phyloP scores from a whole-genome alignment of 37 sponge, comb jelly and placozoan species.

The Halichondria panicea region DNA sequence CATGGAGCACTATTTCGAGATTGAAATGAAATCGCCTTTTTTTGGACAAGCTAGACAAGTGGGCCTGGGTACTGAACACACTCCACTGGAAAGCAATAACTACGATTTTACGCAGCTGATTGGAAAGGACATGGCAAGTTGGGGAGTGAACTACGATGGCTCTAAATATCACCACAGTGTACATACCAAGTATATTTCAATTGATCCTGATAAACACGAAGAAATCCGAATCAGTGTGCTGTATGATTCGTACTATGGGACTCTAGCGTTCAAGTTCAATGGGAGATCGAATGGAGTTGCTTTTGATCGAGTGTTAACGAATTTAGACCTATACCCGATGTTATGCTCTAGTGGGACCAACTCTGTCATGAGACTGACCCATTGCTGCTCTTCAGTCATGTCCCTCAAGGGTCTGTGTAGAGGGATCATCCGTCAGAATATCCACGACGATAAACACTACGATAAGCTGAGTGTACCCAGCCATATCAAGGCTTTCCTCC shows the following conservation, averaged over 20 bases:
- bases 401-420: slow-evolving; percentile 62
- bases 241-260: slow-evolving; percentile 55
- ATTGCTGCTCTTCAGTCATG: slow-evolving; percentile 48
- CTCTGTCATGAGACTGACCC: slow-evolving; percentile 46
- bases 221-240: slow-evolving; percentile 47
- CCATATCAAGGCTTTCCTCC: slow-evolving; percentile 46
- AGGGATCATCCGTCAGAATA: slow-evolving; percentile 38
- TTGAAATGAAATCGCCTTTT: slow-evolving; percentile 66
- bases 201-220: slow-evolving; percentile 8
- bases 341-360: slow-evolving; percentile 48
- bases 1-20: slow-evolving; percentile 85
- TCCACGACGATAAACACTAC: slow-evolving; percentile 22
- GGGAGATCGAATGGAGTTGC: slow-evolving; percentile 47
- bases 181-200: slow-evolving; percentile 3
- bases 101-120: slow-evolving; percentile 64
- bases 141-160: slow-evolving; percentile 74
- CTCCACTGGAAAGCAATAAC: slow-evolving; percentile 26
- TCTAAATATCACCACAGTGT: slow-evolving; percentile 40
- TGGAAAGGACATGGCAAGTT: slow-evolving; percentile 62
- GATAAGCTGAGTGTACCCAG: slow-evolving; percentile 48
- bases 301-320: slow-evolving; percentile 24
- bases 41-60: slow-evolving; percentile 71
- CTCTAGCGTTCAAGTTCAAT: slow-evolving; percentile 58
- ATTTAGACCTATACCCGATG: slow-evolving; percentile 65
- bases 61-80: slow-evolving; percentile 54